Base-by-base conservation (phyloP, 2,888 invertebrate species). In the Eucera pruinosa region DNA sequence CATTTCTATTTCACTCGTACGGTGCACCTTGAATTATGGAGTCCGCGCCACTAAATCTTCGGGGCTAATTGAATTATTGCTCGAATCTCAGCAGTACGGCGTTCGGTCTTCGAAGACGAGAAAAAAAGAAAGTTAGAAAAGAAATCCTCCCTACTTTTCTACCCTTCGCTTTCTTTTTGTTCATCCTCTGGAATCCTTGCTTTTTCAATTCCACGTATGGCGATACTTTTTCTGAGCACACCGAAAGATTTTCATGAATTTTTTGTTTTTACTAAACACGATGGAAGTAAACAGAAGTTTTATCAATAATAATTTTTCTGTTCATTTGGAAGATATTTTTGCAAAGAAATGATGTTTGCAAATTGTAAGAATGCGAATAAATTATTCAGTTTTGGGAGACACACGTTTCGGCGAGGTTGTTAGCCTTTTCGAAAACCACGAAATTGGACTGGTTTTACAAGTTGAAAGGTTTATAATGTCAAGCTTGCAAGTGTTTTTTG, bases 21-120 rank as follows among this genome's bases (percentile, higher is more conserved):
- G 88, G 89, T 88, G 88, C 85, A 78, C 79, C 84, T 87, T 90
- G 88, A 91, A 88, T 91, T 90, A 91, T 91, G 86, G 88, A 86
- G 89, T 88, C 88, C 87, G 85, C 80, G 85, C 81, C 83, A 89
- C 87, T 89, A 90, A 90, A 89, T 91, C 88, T 88, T 87, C 76
- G 66, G 67, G 80, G 87, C 85, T 91, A 91, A 91, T 91, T 91
- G 91, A 91, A 91, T 91, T 91, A 91, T 91, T 89, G 90, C 90
- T 84, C 83, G 90, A 90, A 84, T 84, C 86, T 83, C 78, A 58
- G 60, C 81, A 68, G 74, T 50, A 77, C 83, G 66, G 70, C 80
- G 69, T 72, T 75, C 67, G 68, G 62, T 71, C 74, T 69, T 69
- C 69, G 61, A 48, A 25, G 64, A 55, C 41, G 23, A 39, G 43